Evolutionary conservation across 2,113 vertebrate genomes (phyloP).

Genomic region (Marmota monax): DNA sequence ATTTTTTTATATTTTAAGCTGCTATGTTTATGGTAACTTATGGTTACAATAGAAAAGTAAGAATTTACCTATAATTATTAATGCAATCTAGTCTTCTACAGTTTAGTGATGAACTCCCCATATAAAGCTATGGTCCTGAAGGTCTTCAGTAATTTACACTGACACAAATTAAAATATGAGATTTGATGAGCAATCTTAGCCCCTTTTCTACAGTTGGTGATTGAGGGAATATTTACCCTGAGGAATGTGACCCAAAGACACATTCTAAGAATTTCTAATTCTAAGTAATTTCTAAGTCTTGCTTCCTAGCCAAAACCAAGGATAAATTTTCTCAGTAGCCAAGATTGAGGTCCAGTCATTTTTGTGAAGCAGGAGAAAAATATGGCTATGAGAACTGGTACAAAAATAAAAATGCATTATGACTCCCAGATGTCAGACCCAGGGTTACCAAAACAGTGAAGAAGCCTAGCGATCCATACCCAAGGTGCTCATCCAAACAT

Average conservation of each 20-base stretch:
- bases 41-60: neutral
- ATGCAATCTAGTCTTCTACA: neutral
- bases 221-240: neutral
- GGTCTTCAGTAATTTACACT: neutral
- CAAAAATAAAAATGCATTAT: constrained; percentile 50
- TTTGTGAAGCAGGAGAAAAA: constrained; percentile 52
- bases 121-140: neutral
- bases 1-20: neutral
- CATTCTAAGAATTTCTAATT: too few relatives aligned
- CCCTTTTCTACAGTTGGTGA: neutral
- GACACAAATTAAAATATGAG: constrained; percentile 15
- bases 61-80: neutral
- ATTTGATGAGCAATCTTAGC: neutral
- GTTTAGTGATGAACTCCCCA: neutral
- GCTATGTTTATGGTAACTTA: neutral
- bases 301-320: neutral
- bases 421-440: constrained; percentile 11
- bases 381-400: constrained; percentile 13
- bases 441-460: neutral
- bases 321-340: neutral
- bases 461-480: neutral
- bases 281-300: neutral
- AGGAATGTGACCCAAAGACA: neutral
- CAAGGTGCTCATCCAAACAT: neutral
- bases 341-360: constrained; percentile 4